Evolutionary conservation across 2,113 vertebrate genomes (phyloP).

Genomic region (Stictonetta naevosa): DNA sequence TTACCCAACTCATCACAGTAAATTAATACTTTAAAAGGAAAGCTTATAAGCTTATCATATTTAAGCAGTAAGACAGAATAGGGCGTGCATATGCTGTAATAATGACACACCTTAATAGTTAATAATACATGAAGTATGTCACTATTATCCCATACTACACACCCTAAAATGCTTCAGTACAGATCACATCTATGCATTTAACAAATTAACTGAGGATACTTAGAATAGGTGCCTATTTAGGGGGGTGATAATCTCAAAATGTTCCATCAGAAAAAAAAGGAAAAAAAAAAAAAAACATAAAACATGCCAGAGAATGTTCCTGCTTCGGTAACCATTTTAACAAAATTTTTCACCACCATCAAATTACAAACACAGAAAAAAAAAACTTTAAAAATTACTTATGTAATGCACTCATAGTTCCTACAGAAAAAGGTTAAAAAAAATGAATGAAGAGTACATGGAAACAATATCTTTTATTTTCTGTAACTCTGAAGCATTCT

Average conservation of each 20-base stretch:
- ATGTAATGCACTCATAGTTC: background rate
- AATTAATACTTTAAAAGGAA: slow-evolving; percentile 62
- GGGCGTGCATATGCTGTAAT: slow-evolving; percentile 64
- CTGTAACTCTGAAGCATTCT: background rate
- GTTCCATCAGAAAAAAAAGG: background rate
- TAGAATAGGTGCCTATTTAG: background rate
- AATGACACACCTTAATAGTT: slow-evolving; percentile 42
- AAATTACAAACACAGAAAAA: background rate
- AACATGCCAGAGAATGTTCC: background rate
- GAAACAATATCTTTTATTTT: background rate
- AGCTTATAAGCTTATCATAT: slow-evolving; percentile 34
- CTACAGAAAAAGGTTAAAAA: background rate
- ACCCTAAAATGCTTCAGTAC: slow-evolving; percentile 33
- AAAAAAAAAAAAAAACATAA: background rate
- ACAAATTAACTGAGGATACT: slow-evolving; percentile 12
- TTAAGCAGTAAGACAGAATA: slow-evolving; percentile 42
- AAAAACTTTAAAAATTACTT: background rate
- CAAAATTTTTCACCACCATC: background rate
- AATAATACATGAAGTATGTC: slow-evolving; percentile 47
- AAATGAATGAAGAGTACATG: background rate
- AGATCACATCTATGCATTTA: slow-evolving; percentile 35
- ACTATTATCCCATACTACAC: slow-evolving; percentile 51
- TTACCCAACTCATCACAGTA: slow-evolving; percentile 20
- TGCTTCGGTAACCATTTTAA: background rate
- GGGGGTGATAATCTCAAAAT: background rate